Base-by-base conservation (phyloP, 2,113 vertebrate species). In the Cranoglanis bouderius region DNA sequence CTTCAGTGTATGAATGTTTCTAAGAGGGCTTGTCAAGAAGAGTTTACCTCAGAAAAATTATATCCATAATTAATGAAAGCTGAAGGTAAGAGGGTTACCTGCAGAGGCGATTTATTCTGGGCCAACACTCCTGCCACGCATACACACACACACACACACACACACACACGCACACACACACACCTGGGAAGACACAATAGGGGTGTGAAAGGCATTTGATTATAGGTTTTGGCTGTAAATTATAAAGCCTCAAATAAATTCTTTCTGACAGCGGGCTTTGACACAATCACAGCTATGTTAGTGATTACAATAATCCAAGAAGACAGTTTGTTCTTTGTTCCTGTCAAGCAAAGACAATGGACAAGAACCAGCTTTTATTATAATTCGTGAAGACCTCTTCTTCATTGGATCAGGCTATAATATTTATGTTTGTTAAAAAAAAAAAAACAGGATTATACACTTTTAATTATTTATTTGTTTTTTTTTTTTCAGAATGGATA, bases 61-160 rank as follows among this genome's bases (percentile, higher is more conserved):
- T 72, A 89, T 91, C 46, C 43, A 91, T 91, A 91, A 91, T 89
- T 91, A 87, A 89, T 89, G 78, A 89, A 74, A 40, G 21, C 61
- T 65, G 63, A 32, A 84, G 78, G 57, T 88, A 90, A 84, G 49
- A 67, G 29, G 49, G 65, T 19, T 82, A 65, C 80, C 61, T 89
- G 72, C 59, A 85, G 85, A 57, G 81, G 82, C 21, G 67, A 81
- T 85, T 88, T 88, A 78, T 88, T 88, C 40, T 78, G 72, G 87
- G 72, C 82, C 78, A 88, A 75, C 57, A 53, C 40, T 77, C 72
- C 57, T 78, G 82, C 43, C 75, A 85, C 12, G 40, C 57, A 1
- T 19, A 51, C 19, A 80, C 59, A 38, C 74, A 43, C 83, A 88
- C 53, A 6, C 55, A 26, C 88, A 55, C 72, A 88, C 70, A 43